Evolutionary conservation across 2,113 vertebrate genomes (phyloP).

Genomic region (Saguinus midas): DNA sequence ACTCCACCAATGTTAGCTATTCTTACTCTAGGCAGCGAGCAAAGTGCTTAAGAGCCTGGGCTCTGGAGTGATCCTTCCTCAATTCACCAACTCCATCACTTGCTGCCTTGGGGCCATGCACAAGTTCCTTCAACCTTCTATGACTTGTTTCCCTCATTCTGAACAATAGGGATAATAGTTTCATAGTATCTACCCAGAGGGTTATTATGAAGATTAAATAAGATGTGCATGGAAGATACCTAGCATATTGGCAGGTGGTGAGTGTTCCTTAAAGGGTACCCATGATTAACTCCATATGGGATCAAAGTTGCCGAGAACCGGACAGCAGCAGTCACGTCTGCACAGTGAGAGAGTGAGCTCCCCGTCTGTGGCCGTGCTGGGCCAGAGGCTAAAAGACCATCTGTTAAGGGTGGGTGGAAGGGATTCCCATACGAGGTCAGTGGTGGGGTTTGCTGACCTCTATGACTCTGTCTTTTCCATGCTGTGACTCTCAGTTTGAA

Average conservation of each 20-base stretch:
- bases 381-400: not conserved
- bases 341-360: not conserved
- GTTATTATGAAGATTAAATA: not conserved
- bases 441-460: not conserved
- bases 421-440: not conserved
- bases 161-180: not conserved
- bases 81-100: not conserved
- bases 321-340: not conserved
- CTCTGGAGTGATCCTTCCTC: not conserved
- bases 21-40: not conserved
- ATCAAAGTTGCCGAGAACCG: not conserved
- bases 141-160: not conserved
- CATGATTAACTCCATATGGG: not conserved
- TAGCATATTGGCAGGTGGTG: not conserved
- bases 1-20: no score
- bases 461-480: not conserved
- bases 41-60: not conserved
- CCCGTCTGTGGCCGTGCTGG: not conserved
- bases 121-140: not conserved
- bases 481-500: not conserved
- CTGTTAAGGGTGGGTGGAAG: not conserved
- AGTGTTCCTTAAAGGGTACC: not conserved
- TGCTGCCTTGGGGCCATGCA: not conserved
- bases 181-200: not conserved
- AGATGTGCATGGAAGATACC: not conserved